These are phyloP conservation scores for Poecilus cupreus DNA, from an alignment of 2,888 invertebrate species.

Conservation along the genomic window DNA sequence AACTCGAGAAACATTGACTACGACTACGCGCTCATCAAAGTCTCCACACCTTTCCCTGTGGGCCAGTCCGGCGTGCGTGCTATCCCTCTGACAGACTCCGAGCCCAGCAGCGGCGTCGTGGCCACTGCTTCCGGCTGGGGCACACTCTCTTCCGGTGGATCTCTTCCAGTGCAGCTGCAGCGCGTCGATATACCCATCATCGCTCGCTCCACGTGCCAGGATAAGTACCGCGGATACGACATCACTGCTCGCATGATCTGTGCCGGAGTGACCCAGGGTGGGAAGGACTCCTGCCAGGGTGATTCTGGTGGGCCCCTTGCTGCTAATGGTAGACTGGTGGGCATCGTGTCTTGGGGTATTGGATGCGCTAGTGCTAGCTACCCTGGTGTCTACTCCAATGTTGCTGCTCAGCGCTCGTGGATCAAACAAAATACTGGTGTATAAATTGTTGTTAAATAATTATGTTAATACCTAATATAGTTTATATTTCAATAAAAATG, in stretches of 20 bases:
- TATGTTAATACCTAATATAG: too few species aligned
- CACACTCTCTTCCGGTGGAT: not conserved
- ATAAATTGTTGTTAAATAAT: not conserved
- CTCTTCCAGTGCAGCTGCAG: constrained; percentile 65
- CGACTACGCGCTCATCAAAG: constrained; percentile 5
- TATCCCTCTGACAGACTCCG: not conserved
- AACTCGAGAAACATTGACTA: not conserved
- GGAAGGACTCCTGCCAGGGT: constrained; percentile 64
- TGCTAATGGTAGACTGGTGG: not conserved
- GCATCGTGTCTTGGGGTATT: constrained; percentile 5
- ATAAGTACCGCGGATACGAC: constrained; percentile 54
- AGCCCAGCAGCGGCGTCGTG: not conserved
- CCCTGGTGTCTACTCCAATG: not conserved
- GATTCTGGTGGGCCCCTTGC: constrained; percentile 1
- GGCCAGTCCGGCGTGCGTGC: constrained; percentile 57
- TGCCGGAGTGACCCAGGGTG: constrained; percentile 63
- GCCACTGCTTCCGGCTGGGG: constrained; percentile 15
- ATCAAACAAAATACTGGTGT: not conserved
- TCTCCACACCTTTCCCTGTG: constrained; percentile 5
- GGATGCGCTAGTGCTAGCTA: not conserved
- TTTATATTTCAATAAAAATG: too few species aligned
- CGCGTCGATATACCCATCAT: constrained; percentile 66
- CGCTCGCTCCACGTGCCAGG: constrained; percentile 65
- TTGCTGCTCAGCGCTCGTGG: constrained; percentile 27
- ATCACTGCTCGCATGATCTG: constrained; percentile 65